A percentile compares a stretch with the other conserved stretches of the same genome.
Evolutionary conservation across 92 coral and sea anemone species (phyloP).

Genomic region (Nematostella vectensis): DNA sequence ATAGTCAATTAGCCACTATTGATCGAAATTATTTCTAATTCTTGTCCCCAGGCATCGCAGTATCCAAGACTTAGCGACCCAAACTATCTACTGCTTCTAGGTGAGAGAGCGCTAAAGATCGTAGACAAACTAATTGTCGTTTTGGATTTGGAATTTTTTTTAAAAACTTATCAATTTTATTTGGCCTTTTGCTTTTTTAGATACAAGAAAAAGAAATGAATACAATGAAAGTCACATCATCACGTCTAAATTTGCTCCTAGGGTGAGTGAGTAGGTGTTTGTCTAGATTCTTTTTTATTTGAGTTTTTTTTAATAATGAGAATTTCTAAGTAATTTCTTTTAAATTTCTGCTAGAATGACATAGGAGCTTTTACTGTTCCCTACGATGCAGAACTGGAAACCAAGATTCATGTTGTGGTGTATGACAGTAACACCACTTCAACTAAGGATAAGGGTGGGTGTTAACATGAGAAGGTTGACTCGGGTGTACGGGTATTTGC

Average conservation of each 20-base stretch:
- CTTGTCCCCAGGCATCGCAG: conserved; percentile 36
- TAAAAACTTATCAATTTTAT: too few relatives aligned
- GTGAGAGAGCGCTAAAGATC: too few relatives aligned
- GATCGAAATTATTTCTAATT: too few relatives aligned
- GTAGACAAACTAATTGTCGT: too few relatives aligned
- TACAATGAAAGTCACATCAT: conserved; percentile 88
- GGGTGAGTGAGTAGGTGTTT: conserved; percentile 50
- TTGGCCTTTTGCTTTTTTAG: too few relatives aligned
- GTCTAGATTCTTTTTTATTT: too few relatives aligned
- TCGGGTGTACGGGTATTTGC: too few relatives aligned
- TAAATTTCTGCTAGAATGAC: conserved; percentile 54
- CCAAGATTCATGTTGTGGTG: conserved; percentile 76
- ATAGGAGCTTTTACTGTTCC: conserved; percentile 92
- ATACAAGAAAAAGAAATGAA: conserved; percentile 84
- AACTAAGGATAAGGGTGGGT: conserved; percentile 78
- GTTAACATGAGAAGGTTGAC: too few relatives aligned
- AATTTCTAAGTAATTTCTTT: too few relatives aligned
- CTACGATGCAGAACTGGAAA: conserved; percentile 81
- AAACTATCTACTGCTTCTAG: conserved; percentile 79
- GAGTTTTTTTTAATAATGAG: too few relatives aligned
- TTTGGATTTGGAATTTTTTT: too few relatives aligned
- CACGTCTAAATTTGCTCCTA: conserved; percentile 90
- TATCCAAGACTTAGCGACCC: conserved; percentile 88
- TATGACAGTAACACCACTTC: conserved; percentile 79
- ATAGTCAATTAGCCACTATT: too few relatives aligned